Evolutionary conservation across 2,113 vertebrate species (phyloP).

Genomic region (Irena cyanogastra): DNA sequence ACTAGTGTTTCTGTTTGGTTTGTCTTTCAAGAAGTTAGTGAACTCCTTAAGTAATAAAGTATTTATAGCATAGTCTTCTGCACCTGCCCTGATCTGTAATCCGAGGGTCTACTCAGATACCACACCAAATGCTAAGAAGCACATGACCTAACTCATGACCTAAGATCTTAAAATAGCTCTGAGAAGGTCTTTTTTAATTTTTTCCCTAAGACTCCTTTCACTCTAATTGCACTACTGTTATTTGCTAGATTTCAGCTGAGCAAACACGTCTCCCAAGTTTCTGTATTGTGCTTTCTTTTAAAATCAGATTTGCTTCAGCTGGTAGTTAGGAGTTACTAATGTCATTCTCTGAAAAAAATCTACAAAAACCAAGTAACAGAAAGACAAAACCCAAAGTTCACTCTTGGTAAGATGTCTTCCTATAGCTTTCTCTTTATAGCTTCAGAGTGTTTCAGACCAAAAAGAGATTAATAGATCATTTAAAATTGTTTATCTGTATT

Average conservation of each 20-base stretch:
- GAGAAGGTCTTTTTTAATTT: background rate
- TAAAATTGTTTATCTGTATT: background rate
- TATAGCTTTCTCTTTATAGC: background rate
- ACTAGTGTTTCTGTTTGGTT: background rate
- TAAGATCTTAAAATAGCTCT: slow-evolving; percentile 79
- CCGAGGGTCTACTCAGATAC: slow-evolving; percentile 70
- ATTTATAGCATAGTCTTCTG: slow-evolving; percentile 83
- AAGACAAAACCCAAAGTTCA: background rate
- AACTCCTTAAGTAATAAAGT: slow-evolving; percentile 72
- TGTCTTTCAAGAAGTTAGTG: slow-evolving; percentile 8
- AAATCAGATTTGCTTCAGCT: background rate
- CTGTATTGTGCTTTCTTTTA: background rate
- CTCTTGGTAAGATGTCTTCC: background rate
- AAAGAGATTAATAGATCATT: background rate
- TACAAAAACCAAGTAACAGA: background rate
- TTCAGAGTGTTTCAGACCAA: background rate
- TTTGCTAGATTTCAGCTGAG: background rate
- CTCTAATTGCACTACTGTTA: background rate
- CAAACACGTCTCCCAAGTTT: background rate
- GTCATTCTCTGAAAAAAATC: background rate
- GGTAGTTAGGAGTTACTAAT: background rate
- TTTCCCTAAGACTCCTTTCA: background rate
- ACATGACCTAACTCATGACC: slow-evolving; percentile 68
- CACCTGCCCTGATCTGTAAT: slow-evolving; percentile 88
- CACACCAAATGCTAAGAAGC: slow-evolving; percentile 72